Percentiles rank a stretch among this genome's conserved stretches.
Evolutionary conservation across 2,797 vertebrate genomes (phyloP).

Genomic region (Pitangus sulphuratus): DNA sequence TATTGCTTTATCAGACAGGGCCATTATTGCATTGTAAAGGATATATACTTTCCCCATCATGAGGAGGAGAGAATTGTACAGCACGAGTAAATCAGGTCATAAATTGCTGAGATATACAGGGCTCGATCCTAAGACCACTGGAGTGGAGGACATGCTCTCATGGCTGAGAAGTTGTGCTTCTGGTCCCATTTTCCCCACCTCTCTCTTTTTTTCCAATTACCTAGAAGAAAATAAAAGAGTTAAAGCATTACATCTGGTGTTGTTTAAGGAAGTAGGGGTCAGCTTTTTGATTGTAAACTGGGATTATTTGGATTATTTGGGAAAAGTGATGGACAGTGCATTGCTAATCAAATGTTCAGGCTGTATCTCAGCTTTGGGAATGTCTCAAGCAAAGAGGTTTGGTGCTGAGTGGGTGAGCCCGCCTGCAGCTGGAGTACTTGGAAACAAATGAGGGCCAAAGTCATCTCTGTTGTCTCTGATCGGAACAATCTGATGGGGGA

Average conservation of each 20-base stretch:
- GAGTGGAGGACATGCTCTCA: not conserved
- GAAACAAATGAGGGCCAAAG: not conserved
- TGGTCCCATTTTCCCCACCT: not conserved
- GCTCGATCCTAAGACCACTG: not conserved
- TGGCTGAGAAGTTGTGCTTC: not conserved
- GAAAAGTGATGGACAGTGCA: not conserved
- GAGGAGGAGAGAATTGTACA: not conserved
- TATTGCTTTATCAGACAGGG: conserved; percentile 5
- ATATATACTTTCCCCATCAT: not conserved
- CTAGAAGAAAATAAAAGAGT: not conserved
- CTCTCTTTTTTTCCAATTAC: not conserved
- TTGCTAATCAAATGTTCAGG: not conserved
- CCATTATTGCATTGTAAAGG: not conserved
- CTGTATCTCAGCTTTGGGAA: not conserved
- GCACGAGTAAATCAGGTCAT: not conserved
- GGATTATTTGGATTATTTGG: not conserved
- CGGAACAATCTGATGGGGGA: rapidly evolving
- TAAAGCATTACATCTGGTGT: not conserved
- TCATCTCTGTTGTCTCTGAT: not conserved
- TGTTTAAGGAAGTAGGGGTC: not conserved
- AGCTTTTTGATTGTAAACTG: not conserved
- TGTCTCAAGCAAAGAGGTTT: not conserved
- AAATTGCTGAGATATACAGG: not conserved
- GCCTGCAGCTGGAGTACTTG: not conserved
- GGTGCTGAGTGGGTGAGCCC: not conserved